phyloP scores from a whole-genome alignment of 2,797 vertebrate species.

The Capromys pilorides region DNA sequence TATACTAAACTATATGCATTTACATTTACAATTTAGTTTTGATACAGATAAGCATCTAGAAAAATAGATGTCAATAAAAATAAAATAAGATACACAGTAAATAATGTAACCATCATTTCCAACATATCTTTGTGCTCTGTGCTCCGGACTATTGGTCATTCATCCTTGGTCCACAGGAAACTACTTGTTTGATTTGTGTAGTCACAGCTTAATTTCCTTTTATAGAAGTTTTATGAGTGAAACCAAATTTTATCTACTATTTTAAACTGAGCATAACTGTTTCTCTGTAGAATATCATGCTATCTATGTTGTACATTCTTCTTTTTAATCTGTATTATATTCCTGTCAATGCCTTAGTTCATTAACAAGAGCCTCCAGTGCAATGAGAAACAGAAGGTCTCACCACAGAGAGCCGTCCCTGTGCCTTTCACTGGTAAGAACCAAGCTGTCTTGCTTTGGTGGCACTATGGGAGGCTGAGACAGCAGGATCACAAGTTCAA shows the following conservation, averaged over 20 bases:
- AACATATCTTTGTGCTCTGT: background rate
- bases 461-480: background rate
- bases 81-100: background rate
- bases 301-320: background rate
- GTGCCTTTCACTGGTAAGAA: background rate
- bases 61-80: background rate
- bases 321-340: background rate
- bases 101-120: background rate
- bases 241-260: background rate
- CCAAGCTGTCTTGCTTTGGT: background rate
- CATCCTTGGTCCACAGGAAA: background rate
- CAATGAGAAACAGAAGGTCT: background rate
- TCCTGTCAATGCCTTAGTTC: background rate
- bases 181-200: background rate
- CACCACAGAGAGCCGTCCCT: background rate
- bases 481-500: background rate
- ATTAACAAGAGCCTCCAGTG: background rate
- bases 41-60: too few species aligned
- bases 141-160: background rate
- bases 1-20: background rate
- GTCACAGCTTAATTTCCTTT: background rate
- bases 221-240: background rate
- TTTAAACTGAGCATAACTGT: background rate
- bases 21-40: background rate
- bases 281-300: background rate